phyloP scores from a whole-genome alignment of 2,888 invertebrate species.

The Tenthredo amoena region DNA sequence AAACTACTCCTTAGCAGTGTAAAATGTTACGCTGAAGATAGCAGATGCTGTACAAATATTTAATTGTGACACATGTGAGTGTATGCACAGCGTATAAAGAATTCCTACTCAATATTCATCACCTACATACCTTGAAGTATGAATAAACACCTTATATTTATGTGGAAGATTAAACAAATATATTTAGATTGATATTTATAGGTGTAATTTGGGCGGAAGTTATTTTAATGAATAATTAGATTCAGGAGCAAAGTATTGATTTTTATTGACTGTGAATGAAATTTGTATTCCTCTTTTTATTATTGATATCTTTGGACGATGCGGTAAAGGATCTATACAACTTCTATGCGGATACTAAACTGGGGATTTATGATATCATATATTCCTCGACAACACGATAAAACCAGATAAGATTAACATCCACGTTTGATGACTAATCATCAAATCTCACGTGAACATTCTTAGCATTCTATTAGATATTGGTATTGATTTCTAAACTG shows the following conservation, averaged over 20 bases:
- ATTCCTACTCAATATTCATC: slow-evolving; percentile 45
- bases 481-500: not conserved
- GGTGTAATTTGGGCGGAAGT: not conserved
- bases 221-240: not conserved
- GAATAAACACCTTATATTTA: slow-evolving; percentile 17
- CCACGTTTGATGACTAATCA: slow-evolving; percentile 26
- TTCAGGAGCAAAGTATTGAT: not conserved
- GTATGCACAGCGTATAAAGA: slow-evolving; percentile 26
- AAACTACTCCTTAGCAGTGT: not conserved
- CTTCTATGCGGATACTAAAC: not conserved
- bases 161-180: not conserved
- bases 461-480: not conserved
- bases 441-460: not conserved
- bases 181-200: not conserved
- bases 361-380: slow-evolving; percentile 21
- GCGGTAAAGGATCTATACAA: not conserved
- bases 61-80: slow-evolving; percentile 50
- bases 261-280: not conserved
- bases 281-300: not conserved
- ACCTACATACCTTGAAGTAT: not conserved
- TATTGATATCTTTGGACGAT: not conserved
- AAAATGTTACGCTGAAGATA: slow-evolving; percentile 22
- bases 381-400: slow-evolving; percentile 63
- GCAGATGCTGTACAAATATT: slow-evolving; percentile 62
- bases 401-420: slow-evolving; percentile 70